Percentiles rank a stretch among this genome's conserved stretches.
Conservation (phyloP, 2,888 invertebrate genomes). For the Mythimna loreyi region DNA sequence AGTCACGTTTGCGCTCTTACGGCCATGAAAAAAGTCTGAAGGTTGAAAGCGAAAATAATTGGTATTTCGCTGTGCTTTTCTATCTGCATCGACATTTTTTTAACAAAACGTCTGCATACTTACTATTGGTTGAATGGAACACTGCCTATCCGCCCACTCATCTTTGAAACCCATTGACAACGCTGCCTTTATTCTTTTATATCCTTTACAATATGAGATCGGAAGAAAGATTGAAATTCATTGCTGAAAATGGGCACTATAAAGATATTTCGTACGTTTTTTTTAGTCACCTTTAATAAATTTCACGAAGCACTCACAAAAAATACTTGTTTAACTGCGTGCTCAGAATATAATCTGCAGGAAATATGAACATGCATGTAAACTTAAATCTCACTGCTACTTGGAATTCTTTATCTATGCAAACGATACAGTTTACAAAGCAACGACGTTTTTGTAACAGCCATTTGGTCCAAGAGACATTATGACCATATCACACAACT, state of each 20-base stretch:
- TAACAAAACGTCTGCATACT: conserved; percentile 14
- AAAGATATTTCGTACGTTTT: conserved; percentile 2
- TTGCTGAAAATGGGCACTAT: conserved; percentile 20
- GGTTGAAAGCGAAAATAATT: conserved; percentile 28
- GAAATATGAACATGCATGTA: conserved; percentile 1
- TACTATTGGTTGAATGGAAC: conserved; percentile 32
- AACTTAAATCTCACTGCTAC: background rate
- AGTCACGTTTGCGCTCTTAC: conserved; percentile 55
- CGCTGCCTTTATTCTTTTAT: conserved; percentile 46
- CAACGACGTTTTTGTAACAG: conserved; percentile 48
- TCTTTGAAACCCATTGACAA: conserved; percentile 39
- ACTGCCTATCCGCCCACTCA: conserved; percentile 37
- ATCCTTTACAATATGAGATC: conserved; percentile 34
- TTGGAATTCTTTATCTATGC: conserved; percentile 15
- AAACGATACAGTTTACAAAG: conserved; percentile 39
- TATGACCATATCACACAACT: conserved; percentile 62
- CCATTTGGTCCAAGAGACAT: conserved; percentile 58
- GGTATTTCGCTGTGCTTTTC: conserved; percentile 18
- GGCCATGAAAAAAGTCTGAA: conserved; percentile 48
- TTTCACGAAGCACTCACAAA: background rate
- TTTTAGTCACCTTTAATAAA: conserved; percentile 7
- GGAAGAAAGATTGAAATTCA: conserved; percentile 49
- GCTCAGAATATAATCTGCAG: conserved; percentile 2
- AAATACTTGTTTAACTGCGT: conserved; percentile 2
- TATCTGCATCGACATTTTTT: conserved; percentile 17